Conservation (phyloP, 2,888 invertebrate genomes). For the Drosophila maculinotata region DNA sequence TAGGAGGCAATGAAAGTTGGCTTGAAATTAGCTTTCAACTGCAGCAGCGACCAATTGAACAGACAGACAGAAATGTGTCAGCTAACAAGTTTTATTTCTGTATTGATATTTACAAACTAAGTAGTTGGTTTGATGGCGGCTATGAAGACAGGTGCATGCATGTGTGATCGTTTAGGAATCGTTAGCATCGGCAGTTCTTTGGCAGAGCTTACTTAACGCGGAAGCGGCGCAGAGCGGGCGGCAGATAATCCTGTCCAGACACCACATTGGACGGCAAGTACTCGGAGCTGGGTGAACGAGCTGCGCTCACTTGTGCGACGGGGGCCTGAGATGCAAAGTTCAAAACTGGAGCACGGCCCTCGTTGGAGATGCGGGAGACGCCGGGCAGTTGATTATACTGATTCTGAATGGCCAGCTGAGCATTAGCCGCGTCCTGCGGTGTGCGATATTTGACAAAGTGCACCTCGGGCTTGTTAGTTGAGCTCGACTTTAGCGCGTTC, state of each 20-base stretch:
- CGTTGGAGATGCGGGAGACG: slow-evolving; percentile 75
- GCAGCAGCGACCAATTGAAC: too few species aligned
- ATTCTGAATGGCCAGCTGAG: slow-evolving; percentile 82
- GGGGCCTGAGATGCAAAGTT: slow-evolving; percentile 71
- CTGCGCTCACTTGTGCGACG: slow-evolving; percentile 19
- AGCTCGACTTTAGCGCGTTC: slow-evolving; percentile 65
- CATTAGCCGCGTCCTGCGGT: slow-evolving; percentile 81
- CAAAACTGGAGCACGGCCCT: slow-evolving; percentile 80
- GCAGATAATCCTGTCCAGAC: slow-evolving; percentile 62
- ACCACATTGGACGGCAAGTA: slow-evolving; percentile 57
- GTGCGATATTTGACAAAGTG: slow-evolving; percentile 83
- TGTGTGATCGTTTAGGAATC: slow-evolving; percentile 58
- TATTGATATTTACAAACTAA: slow-evolving; percentile 60
- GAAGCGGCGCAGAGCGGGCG: slow-evolving; percentile 72
- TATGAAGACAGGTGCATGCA: slow-evolving; percentile 16
- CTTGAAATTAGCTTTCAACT: slow-evolving; percentile 38
- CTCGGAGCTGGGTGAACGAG: slow-evolving; percentile 44
- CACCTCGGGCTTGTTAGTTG: slow-evolving; percentile 80
- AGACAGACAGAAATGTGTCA: slow-evolving; percentile 39
- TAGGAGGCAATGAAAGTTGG: slow-evolving; percentile 52
- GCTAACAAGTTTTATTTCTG: slow-evolving; percentile 64
- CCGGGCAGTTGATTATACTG: slow-evolving; percentile 82
- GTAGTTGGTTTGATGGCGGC: slow-evolving; percentile 45
- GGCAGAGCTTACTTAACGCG: slow-evolving; percentile 66
- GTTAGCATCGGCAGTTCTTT: slow-evolving; percentile 42